Percentiles rank a stretch among this genome's conserved stretches.
phyloP scores from a whole-genome alignment of 2,888 invertebrate genomes.

The Thymelicus acteon region DNA sequence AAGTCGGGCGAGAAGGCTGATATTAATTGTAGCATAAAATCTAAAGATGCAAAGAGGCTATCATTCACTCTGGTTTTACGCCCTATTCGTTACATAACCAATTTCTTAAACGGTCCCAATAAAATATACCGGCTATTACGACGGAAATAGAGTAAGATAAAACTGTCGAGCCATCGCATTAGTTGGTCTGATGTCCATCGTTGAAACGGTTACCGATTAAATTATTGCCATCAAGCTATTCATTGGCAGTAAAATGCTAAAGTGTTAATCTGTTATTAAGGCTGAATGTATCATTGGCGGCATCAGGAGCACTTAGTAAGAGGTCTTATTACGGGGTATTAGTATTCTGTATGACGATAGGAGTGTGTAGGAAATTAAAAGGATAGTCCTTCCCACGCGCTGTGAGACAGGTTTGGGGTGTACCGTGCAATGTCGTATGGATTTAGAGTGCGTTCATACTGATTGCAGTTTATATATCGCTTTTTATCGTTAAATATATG shows the following conservation, averaged over 20 bases:
- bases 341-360: slow-evolving; percentile 52
- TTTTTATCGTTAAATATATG: background rate
- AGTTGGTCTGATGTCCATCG: slow-evolving; percentile 29
- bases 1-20: slow-evolving; percentile 13
- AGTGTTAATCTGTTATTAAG: slow-evolving; percentile 37
- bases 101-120: slow-evolving; percentile 35
- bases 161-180: slow-evolving; percentile 33
- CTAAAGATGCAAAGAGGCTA: slow-evolving; percentile 29
- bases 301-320: slow-evolving; percentile 59
- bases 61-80: slow-evolving; percentile 33
- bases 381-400: slow-evolving; percentile 75
- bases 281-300: slow-evolving; percentile 26
- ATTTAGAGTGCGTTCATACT: slow-evolving; percentile 2
- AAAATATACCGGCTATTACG: slow-evolving; percentile 36
- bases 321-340: slow-evolving; percentile 56
- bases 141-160: slow-evolving; percentile 37
- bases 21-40: slow-evolving; percentile 35
- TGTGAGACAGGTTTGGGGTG: slow-evolving; percentile 59
- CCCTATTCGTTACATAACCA: slow-evolving; percentile 35
- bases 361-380: slow-evolving; percentile 78
- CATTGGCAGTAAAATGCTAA: slow-evolving; percentile 35
- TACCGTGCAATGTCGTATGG: slow-evolving; percentile 47
- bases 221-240: slow-evolving; percentile 34
- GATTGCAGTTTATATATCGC: background rate
- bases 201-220: slow-evolving; percentile 35